phyloP scores from a whole-genome alignment of 1,140 invertebrate species.

The Armadillidium nasatum region DNA sequence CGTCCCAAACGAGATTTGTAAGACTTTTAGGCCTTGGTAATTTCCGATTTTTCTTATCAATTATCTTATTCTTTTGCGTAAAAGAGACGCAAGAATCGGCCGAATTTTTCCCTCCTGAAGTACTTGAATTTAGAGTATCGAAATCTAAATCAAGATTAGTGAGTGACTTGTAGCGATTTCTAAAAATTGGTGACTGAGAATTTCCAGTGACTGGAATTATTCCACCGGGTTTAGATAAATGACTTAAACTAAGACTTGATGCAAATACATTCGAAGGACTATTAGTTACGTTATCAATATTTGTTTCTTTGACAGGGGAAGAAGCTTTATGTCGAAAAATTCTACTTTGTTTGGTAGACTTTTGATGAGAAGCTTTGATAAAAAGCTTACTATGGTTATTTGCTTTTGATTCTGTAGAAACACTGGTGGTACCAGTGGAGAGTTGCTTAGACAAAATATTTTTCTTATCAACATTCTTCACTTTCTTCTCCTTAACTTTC shows the following conservation, averaged over 20 bases:
- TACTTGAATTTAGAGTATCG: conserved; percentile 79
- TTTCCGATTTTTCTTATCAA: conserved; percentile 63
- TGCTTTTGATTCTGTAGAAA: conserved; percentile 20
- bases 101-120: conserved; percentile 76
- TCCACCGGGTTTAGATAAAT: conserved; percentile 51
- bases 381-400: conserved; percentile 38
- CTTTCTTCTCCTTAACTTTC: conserved; percentile 25
- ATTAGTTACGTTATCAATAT: conserved; percentile 28
- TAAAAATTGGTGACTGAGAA: conserved; percentile 70
- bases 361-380: conserved; percentile 40
- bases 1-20: conserved; percentile 79
- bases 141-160: conserved; percentile 73
- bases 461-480: conserved; percentile 26
- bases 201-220: conserved; percentile 23
- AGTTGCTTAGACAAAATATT: conserved; percentile 19
- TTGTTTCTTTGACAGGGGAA: conserved; percentile 59
- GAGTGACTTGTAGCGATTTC: conserved; percentile 74
- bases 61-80: conserved; percentile 57
- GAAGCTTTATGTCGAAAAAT: conserved; percentile 60
- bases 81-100: conserved; percentile 66
- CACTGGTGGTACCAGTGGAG: background rate
- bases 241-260: background rate
- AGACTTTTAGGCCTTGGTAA: conserved; percentile 64
- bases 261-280: conserved; percentile 48
- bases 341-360: conserved; percentile 34